These are phyloP conservation scores for Hippasteria phrygiana DNA, from an alignment of 53 echinoderm and acorn worm species.

Conservation along the genomic window DNA sequence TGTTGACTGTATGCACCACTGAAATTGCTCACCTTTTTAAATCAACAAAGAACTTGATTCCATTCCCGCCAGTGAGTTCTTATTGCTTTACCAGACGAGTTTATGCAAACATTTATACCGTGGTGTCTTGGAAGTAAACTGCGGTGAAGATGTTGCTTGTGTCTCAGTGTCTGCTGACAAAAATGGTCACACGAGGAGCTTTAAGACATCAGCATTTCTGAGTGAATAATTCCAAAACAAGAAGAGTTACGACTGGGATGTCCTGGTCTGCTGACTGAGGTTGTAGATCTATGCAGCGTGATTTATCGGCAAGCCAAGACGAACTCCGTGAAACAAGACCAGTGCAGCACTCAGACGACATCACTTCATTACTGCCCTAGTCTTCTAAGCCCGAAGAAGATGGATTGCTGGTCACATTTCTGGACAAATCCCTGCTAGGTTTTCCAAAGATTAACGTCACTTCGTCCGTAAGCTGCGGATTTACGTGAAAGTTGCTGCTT, in stretches of 20 bases:
- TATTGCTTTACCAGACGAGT: not conserved
- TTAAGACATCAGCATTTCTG: too few species aligned
- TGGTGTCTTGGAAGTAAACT: not conserved
- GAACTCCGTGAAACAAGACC: too few species aligned
- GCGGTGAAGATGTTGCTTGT: not conserved
- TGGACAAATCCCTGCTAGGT: not conserved
- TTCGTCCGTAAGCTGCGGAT: not conserved
- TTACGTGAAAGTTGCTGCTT: not conserved
- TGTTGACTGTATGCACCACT: constrained; percentile 45
- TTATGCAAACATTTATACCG: not conserved
- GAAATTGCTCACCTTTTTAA: not conserved
- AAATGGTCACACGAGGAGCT: not conserved
- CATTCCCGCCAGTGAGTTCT: not conserved
- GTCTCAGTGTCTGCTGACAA: not conserved
- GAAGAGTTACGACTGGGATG: too few species aligned
- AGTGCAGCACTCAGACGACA: too few species aligned
- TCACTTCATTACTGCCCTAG: too few species aligned
- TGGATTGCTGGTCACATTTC: not conserved
- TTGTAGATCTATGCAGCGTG: too few species aligned
- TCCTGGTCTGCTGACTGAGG: too few species aligned
- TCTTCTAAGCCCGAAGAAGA: too few species aligned
- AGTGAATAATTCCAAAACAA: too few species aligned
- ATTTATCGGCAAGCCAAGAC: too few species aligned
- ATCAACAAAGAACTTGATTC: not conserved
- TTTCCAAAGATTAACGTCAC: not conserved